Base-by-base conservation (phyloP, 2,113 vertebrate genomes). In the Capreolus pygargus region DNA sequence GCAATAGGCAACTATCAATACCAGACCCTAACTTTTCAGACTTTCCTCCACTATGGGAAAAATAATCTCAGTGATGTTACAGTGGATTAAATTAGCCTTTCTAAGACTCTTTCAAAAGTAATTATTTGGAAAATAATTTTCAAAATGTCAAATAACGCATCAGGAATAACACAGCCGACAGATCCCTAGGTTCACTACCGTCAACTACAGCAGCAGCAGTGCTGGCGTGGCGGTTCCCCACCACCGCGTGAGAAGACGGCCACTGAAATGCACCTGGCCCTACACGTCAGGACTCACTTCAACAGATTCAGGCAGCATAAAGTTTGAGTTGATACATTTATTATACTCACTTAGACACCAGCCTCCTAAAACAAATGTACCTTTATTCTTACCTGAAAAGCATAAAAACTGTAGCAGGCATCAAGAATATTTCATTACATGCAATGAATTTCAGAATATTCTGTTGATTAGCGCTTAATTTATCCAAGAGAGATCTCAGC, bases 351-450 rank as follows among this genome's bases (percentile, higher is more conserved):
- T 84, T n/a, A 83, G 27, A 82, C 43, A 93, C 70, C 60, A 86
- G 70, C 25, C 23, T 94, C 30, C 19, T 54, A 91, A 96, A 97
- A 94, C 17, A 94, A 96, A 76, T 64, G 0, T 83, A 92, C 64
- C 6, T 55, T 61, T 92, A 94, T 95, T 97, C 98, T 98, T 99
- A 99, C 99, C 99, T 99, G 99, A 99, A 99, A 21, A 99, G 99
- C 99, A 99, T 99, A 98, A 99, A 99, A 96, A 99, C 99, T 19
- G 99, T 99, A 89, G 99, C 99, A 64, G 99, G 99, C 99, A 99
- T 99, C 98, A 99, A 98, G 97, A 99, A 99, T 94, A 99, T 99
- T 99, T 99, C 99, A 98, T 99, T 99, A 98, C 99, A 99, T 98
- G 99, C 99, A 70, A 99, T 99, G 97, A 99, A 99, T 98, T 99